Base-by-base conservation (phyloP, 2,113 vertebrate genomes). In the Lophura nycthemera region DNA sequence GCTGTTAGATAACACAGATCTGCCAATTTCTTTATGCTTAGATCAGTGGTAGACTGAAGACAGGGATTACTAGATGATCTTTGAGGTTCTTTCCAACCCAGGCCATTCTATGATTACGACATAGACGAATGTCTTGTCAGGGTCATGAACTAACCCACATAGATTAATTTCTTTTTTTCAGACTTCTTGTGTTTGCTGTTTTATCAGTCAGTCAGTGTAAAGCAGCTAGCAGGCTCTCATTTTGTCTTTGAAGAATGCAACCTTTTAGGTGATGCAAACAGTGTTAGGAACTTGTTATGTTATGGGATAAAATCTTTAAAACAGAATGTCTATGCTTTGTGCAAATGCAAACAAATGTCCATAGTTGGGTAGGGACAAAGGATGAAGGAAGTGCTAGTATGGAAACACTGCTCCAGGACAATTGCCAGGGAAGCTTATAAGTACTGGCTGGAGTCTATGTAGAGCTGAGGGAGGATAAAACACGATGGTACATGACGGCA, bases 1-100 rank as follows among this genome's bases (percentile, higher is more conserved):
- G 57, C 65, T 88, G 40, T 88, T 90, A 86, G 40, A n/a, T 81
- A 93, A 88, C 25, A 93, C 81, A 83, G 92, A 80, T 81, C 65
- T 80, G 76, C 16, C 56, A 19, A 15, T 78, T 90, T 64, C 50
- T 47, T 74, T 52, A 74, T 21, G 18, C 8, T 56, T 88, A 34
- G 27, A 64, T 77, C 45, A 71, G 47, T 56, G 47, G 16, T 74
- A 81, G 73, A 63, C 57, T 1, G 3, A 80, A 92, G 83, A 50
- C 34, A 78, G 81, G 73, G 52, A 86, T 54, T 54, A 54, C 52
- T 30, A 30, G 8, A 17, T 30, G 27, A 54, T 54, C 52, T 54
- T 30, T 54, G 27, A 30, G 27, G 27, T 54, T 54, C 27, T 27
- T 30, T 54, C 52, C 52, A 17, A 29, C 15, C 8, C 52, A 54